These are phyloP conservation scores for Drosophila subobscura DNA, from an alignment of 1,140 invertebrate species.

Conservation along the genomic window DNA sequence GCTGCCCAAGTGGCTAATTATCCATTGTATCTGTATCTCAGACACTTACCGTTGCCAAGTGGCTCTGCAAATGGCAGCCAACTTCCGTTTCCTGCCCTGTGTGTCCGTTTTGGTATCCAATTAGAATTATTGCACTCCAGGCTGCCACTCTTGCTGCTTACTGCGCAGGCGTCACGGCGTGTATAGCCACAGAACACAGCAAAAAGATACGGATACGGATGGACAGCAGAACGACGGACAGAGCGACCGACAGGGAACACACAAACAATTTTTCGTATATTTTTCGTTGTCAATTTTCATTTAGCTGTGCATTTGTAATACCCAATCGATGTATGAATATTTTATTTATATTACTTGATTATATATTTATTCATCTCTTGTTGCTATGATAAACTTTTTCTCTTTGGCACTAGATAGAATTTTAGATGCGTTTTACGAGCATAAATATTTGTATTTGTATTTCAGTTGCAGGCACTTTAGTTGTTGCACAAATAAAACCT, in stretches of 20 bases:
- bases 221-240: too few relatives aligned
- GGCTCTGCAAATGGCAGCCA: slow-evolving; percentile 53
- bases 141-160: slow-evolving; percentile 8
- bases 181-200: slow-evolving; percentile 18
- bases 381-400: slow-evolving; percentile 21
- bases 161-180: slow-evolving; percentile 72
- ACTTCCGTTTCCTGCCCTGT: slow-evolving; percentile 63
- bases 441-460: slow-evolving; percentile 18
- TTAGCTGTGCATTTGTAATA: slow-evolving; percentile 26
- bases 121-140: slow-evolving; percentile 50
- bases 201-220: too few relatives aligned
- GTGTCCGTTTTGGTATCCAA: slow-evolving; percentile 63
- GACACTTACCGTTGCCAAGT: slow-evolving; percentile 16
- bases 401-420: slow-evolving; percentile 42
- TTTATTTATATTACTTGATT: slow-evolving; percentile 22
- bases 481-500: too few relatives aligned
- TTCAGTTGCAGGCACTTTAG: slow-evolving; percentile 1
- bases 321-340: slow-evolving; percentile 24
- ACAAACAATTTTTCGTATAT: too few relatives aligned
- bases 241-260: too few relatives aligned
- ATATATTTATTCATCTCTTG: slow-evolving; percentile 23
- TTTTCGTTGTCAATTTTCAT: slow-evolving; percentile 8
- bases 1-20: slow-evolving; percentile 28
- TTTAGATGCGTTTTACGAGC: slow-evolving; percentile 38
- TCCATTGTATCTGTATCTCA: neutral